Evolutionary conservation across 2,888 invertebrate species (phyloP), one percentile per base, ranked within the genome.

Genomic region (Lepeophtheirus nordmannii): DNA sequence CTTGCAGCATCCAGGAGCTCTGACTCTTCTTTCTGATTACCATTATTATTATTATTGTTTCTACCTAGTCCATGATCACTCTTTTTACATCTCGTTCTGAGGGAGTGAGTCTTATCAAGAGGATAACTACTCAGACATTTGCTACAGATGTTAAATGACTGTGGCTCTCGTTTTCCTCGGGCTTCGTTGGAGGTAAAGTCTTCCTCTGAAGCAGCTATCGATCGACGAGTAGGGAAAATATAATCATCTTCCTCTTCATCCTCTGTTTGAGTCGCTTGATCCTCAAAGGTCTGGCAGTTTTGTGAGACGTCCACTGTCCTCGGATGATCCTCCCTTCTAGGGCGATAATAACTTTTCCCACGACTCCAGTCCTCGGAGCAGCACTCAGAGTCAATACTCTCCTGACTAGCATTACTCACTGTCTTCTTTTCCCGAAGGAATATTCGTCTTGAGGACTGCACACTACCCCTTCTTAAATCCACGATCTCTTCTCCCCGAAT

Each of bases 91-190:
- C 53, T 14, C 5, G 53, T 46, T 46, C 53, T 14, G 53, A 46
- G 53, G 53, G 53, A 46, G 53, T 46, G 53, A 17, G 53, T 46
- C 53, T 46, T 46, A 17, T 46, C 53, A 2, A 46, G 8, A 5
- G 62, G 85, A 85, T 75, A 83, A 86, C 79, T 85, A 83, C 72
- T 80, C 75, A 74, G 67, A 73, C 74, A 66, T 73, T 73, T 67
- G 73, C 73, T 57, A 74, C 72, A 38, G 75, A 74, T 20, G 68
- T 38, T 17, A 20, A 67, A 53, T 58, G 46, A 46, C 62, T 23
- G 14, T 8, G 14, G 2, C 3, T 30, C 30, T 7, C 30, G 30
- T 30, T 30, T 30, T 2, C 7, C 30, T 46, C 53, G 53, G 1
- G n/a, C 53, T 14, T 46, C 17, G 5, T 14, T 14, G 17, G 53